These are phyloP conservation scores for Tetragonula clypearis DNA, from an alignment of 1,140 invertebrate species.

Conservation along the genomic window DNA sequence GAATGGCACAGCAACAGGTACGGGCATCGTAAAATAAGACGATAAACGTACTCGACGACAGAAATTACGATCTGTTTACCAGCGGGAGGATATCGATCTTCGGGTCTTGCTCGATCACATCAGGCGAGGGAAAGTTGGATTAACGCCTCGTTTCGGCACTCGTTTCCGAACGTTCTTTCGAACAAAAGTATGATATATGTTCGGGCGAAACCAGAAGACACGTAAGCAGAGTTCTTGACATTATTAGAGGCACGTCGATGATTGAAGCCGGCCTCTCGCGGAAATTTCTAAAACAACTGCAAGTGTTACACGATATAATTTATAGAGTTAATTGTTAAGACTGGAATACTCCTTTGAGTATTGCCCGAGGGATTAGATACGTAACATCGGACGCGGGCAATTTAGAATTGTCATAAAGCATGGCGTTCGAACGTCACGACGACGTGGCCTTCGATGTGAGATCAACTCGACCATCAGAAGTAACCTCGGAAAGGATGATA, in stretches of 20 bases:
- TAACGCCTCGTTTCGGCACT: background rate
- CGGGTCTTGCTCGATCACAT: background rate
- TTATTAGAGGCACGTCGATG: background rate
- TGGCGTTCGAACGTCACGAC: too few relatives aligned
- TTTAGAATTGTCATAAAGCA: too few relatives aligned
- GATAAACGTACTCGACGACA: background rate
- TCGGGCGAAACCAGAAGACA: background rate
- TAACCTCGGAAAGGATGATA: too few relatives aligned
- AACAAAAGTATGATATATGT: slow-evolving; percentile 6
- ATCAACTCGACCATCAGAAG: too few relatives aligned
- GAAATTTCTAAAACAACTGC: background rate
- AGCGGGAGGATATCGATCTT: slow-evolving; percentile 18
- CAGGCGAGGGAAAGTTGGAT: slow-evolving; percentile 2
- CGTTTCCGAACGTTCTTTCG: background rate
- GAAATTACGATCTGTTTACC: slow-evolving; percentile 17
- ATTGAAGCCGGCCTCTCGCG: background rate
- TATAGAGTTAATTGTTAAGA: background rate
- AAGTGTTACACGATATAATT: background rate
- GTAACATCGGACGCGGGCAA: too few relatives aligned
- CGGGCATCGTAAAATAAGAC: slow-evolving; percentile 1
- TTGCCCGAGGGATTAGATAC: too few relatives aligned
- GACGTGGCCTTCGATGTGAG: too few relatives aligned
- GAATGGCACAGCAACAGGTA: background rate
- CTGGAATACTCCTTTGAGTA: too few relatives aligned
- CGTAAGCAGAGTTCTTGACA: background rate